Evolutionary conservation across 2,888 invertebrate species (phyloP).

Genomic region (Lithophane socia): DNA sequence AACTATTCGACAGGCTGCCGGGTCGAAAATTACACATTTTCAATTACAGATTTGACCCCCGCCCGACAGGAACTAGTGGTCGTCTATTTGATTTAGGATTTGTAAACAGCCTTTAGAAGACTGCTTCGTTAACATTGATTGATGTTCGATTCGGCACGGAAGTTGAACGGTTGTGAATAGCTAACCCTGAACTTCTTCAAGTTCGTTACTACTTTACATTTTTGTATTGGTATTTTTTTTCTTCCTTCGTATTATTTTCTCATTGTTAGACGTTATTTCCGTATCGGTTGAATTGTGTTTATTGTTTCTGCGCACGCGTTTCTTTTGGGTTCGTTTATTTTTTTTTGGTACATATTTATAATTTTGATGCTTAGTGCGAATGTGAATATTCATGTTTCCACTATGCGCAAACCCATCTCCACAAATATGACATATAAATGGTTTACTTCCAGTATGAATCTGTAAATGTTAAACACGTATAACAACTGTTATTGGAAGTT

Average conservation of each 20-base stretch:
- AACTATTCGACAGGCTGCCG: neutral
- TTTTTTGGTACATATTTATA: conserved; percentile 21
- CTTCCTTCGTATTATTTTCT: neutral
- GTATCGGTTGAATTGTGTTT: conserved; percentile 12
- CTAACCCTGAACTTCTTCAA: neutral
- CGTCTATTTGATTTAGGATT: neutral
- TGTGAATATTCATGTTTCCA: conserved; percentile 50
- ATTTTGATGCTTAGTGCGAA: conserved; percentile 48
- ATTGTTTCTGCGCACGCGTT: conserved; percentile 5
- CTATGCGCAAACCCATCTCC: conserved; percentile 47
- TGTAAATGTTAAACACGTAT: conserved; percentile 10
- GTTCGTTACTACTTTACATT: neutral
- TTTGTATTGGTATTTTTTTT: neutral
- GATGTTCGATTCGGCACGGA: neutral
- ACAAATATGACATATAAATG: conserved; percentile 53
- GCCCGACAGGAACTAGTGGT: neutral
- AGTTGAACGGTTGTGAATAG: neutral
- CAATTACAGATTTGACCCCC: neutral
- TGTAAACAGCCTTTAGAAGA: neutral
- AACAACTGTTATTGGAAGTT: neutral
- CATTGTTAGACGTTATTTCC: neutral
- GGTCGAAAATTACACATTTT: no score
- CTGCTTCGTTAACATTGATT: neutral
- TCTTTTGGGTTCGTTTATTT: neutral
- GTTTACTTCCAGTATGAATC: conserved; percentile 50